Base-by-base conservation (phyloP, 2,113 vertebrate species). In the Dasypus novemcinctus region DNA sequence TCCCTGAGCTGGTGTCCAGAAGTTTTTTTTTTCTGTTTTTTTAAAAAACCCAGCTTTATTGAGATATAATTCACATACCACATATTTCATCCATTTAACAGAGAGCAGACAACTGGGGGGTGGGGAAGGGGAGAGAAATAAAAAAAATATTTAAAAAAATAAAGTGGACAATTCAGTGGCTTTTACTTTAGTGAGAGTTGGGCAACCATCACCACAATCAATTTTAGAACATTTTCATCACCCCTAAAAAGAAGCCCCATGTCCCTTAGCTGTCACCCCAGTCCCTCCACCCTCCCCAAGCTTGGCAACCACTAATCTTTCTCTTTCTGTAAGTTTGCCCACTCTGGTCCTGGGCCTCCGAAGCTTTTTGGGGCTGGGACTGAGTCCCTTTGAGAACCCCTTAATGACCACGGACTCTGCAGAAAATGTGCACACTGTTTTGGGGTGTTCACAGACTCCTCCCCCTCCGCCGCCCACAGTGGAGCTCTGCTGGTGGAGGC, bases 151-250 rank as follows among this genome's bases (percentile, higher is more conserved):
- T 20, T n/a, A n/a, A n/a, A n/a, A n/a, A n/a, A n/a, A n/a, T 8
- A 9, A 14, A 31, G 15, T 5, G 5, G 4, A 27, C n/a, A 31
- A 0, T 20, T 10, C 7, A 13, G n/a, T 25, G 33, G 18, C 5
- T 27, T 7, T 38, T 17, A 11, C 36, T 18, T 7, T 27, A 25
- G 8, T 0, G 27, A 43, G 17, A 69, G 23, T 41, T 1, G 5
- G 2, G 29, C 63, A n/a, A 31, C 41, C 7, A 31, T n/a, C n/a
- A n/a, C n/a, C n/a, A n/a, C n/a, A n/a, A n/a, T n/a, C n/a, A n/a
- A n/a, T n/a, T n/a, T n/a, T n/a, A n/a, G n/a, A n/a, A n/a, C n/a
- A n/a, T n/a, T n/a, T n/a, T n/a, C n/a, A n/a, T n/a, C n/a, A n/a
- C n/a, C 14, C 38, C 66, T 31, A 12, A 4, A 36, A 33, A 72